These are phyloP conservation scores for Hypocryptadius cinnamomeus DNA, from an alignment of 2,113 vertebrate species.

Conservation along the genomic window DNA sequence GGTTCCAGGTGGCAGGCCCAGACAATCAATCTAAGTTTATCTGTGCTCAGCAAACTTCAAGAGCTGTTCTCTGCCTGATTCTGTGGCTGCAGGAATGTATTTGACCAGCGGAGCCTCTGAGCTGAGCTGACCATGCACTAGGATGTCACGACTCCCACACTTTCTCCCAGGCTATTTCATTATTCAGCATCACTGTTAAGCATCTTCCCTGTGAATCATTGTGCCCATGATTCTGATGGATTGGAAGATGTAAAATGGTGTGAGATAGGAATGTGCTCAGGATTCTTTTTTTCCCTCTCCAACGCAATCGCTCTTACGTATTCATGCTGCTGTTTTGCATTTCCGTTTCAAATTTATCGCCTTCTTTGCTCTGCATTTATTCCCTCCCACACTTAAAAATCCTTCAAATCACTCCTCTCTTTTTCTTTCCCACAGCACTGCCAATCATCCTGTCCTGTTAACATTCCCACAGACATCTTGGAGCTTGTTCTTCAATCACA, in stretches of 20 bases:
- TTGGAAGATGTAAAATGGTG: background rate
- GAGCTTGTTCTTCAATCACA: background rate
- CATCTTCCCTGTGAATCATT: background rate
- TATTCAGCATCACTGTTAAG: background rate
- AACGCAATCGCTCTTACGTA: background rate
- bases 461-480: background rate
- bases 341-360: background rate
- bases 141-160: rapidly evolving
- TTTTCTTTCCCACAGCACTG: background rate
- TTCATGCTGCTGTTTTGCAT: background rate
- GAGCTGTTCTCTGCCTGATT: background rate
- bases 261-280: background rate
- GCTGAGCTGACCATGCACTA: background rate
- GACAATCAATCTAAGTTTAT: background rate
- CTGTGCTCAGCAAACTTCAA: background rate
- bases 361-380: background rate
- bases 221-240: background rate
- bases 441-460: background rate
- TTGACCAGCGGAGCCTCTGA: background rate
- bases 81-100: background rate
- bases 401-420: background rate
- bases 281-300: background rate
- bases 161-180: background rate
- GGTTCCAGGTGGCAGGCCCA: background rate
- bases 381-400: background rate